phyloP scores from a whole-genome alignment of 2,113 vertebrate species.

The Cavia aperea region DNA sequence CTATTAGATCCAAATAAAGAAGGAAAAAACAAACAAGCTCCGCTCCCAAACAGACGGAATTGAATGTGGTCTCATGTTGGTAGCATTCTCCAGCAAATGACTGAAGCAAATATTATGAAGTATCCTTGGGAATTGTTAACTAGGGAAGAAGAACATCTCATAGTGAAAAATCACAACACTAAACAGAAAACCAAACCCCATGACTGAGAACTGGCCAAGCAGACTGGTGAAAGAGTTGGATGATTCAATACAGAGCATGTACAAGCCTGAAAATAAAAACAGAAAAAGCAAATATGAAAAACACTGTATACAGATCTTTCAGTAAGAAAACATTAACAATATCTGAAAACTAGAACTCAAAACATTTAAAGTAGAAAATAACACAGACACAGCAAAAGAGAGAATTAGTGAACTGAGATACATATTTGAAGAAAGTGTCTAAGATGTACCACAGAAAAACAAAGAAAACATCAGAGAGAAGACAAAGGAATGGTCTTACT shows the following conservation, averaged over 20 bases:
- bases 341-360: constrained; percentile 4
- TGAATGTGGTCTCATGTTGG: background rate
- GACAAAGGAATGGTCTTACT: background rate
- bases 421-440: background rate
- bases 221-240: background rate
- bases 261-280: background rate
- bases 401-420: background rate
- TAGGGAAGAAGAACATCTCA: background rate
- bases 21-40: background rate
- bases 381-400: background rate
- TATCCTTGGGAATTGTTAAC: background rate
- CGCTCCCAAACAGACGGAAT: background rate
- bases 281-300: background rate
- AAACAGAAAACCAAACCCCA: background rate
- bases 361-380: constrained; percentile 20
- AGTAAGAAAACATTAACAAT: background rate
- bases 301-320: background rate
- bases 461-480: background rate
- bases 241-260: background rate
- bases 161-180: background rate
- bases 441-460: background rate
- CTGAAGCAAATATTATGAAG: background rate
- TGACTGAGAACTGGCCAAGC: background rate
- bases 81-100: background rate
- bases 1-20: background rate